phyloP scores from a whole-genome alignment of 1,140 invertebrate genomes.

The Danaus plexippus region DNA sequence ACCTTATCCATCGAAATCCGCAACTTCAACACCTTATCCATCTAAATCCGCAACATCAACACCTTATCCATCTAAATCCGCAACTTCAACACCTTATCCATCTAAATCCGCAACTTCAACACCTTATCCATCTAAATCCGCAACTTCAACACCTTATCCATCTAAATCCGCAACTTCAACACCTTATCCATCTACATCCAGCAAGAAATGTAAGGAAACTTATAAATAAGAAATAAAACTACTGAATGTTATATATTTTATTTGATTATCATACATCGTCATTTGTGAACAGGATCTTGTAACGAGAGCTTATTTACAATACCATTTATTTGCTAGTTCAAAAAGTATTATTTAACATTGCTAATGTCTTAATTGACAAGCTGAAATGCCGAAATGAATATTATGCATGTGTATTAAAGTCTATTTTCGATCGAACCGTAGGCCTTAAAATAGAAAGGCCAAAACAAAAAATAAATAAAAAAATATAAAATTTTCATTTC shows the following conservation, averaged over 20 bases:
- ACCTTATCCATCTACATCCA: conserved; percentile 97
- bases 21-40: conserved; percentile 99
- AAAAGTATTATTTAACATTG: conserved; percentile 1
- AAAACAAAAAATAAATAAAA: no score
- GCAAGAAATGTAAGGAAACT: conserved; percentile 94
- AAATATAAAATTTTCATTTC: no score
- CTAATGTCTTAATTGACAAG: conserved; percentile 8
- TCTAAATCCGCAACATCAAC: conserved; percentile 96
- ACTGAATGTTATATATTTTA: conserved; percentile 41
- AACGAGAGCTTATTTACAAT: conserved; percentile 44
- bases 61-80: no score
- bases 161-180: conserved; percentile 99
- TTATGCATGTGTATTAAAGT: no score
- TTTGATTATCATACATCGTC: conserved; percentile 40
- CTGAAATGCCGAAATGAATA: not conserved
- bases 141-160: conserved; percentile 99
- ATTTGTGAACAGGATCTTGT: conserved; percentile 36
- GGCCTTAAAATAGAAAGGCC: no score
- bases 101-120: conserved; percentile 97
- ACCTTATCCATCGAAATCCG: conserved; percentile 96
- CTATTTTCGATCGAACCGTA: no score
- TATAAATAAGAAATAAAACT: conserved; percentile 25
- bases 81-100: conserved; percentile 99
- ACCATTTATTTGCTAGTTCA: conserved; percentile 6
- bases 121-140: conserved; percentile 96